A percentile compares a stretch with the other conserved stretches of the same genome.
phyloP scores from a whole-genome alignment of 2,888 invertebrate genomes.

The Kuschelorhynchus macadamiae region DNA sequence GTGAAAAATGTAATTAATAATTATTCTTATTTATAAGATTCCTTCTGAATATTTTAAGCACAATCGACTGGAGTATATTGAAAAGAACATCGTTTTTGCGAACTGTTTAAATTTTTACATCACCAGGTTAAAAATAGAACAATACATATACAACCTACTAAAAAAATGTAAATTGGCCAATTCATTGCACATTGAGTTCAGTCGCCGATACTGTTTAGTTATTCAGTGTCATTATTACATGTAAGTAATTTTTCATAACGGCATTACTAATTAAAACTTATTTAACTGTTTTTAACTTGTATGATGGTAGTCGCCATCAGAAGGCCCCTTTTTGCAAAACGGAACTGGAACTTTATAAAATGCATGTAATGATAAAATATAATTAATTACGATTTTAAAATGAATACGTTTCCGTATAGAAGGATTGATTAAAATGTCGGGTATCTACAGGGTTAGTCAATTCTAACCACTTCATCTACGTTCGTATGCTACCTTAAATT shows the following conservation, averaged over 20 bases:
- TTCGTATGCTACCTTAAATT: background rate
- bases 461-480: background rate
- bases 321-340: constrained; percentile 35
- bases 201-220: constrained; percentile 13
- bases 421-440: constrained; percentile 50
- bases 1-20: too few species aligned
- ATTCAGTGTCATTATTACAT: constrained; percentile 16
- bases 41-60: too few species aligned
- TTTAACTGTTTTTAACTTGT: constrained; percentile 35
- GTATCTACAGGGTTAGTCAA: constrained; percentile 47
- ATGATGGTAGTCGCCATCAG: constrained; percentile 25
- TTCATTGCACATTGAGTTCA: constrained; percentile 15
- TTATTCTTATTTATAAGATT: too few species aligned
- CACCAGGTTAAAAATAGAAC: constrained; percentile 45
- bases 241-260: constrained; percentile 23
- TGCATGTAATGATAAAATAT: constrained; percentile 33
- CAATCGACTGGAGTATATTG: too few species aligned
- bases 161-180: constrained; percentile 26
- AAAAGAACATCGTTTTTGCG: constrained; percentile 35
- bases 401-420: constrained; percentile 66
- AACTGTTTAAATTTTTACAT: constrained; percentile 22
- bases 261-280: constrained; percentile 15
- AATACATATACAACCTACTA: constrained; percentile 23
- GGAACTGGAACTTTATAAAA: constrained; percentile 20
- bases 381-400: constrained; percentile 60